These are phyloP conservation scores for Lepilemur ruficaudatus DNA, from an alignment of 2,797 vertebrate genomes.

Conservation along the genomic window DNA sequence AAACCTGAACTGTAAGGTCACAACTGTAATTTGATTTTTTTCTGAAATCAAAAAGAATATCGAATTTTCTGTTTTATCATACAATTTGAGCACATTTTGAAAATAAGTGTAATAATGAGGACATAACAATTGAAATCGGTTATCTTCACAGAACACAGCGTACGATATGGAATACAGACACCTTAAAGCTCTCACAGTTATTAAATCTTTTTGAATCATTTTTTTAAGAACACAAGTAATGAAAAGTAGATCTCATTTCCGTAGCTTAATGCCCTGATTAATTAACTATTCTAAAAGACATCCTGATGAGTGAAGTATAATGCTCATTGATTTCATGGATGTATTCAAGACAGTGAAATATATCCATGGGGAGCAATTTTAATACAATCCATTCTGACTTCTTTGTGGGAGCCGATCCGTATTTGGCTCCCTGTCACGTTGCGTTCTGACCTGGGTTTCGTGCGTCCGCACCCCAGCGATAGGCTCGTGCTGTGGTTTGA, in stretches of 20 bases:
- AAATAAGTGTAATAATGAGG: background rate
- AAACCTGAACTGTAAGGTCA: background rate
- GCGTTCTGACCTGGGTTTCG: background rate
- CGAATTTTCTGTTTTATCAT: background rate
- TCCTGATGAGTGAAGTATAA: background rate
- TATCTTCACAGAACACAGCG: background rate
- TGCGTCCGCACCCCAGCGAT: background rate
- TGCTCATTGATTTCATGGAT: background rate
- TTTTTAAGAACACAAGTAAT: constrained; percentile 2
- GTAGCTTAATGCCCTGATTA: background rate
- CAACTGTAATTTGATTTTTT: background rate
- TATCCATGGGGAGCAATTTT: background rate
- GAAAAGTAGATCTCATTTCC: constrained; percentile 16
- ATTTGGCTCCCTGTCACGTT: background rate
- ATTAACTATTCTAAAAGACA: constrained; percentile 49
- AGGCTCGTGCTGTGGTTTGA: background rate
- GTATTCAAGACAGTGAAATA: background rate
- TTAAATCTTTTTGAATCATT: background rate
- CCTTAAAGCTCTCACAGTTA: background rate
- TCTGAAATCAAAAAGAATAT: background rate
- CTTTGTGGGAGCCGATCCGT: background rate
- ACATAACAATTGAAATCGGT: background rate
- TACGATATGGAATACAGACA: background rate
- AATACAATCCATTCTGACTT: background rate
- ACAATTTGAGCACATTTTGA: background rate